Evolutionary conservation across 2,888 invertebrate species (phyloP).

Genomic region (Agrotis puta): DNA sequence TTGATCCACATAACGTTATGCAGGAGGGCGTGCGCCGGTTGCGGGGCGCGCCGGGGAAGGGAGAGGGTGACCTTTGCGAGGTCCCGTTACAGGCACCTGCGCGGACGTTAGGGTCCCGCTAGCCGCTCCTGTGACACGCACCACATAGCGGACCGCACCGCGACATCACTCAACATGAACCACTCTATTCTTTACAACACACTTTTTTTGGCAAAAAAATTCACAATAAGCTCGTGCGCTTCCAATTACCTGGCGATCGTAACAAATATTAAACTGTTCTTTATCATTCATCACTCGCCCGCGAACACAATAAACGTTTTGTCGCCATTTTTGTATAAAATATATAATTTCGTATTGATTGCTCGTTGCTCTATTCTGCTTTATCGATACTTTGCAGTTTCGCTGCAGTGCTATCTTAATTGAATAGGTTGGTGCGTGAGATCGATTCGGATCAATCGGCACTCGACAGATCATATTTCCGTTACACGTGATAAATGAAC

Average conservation of each 20-base stretch:
- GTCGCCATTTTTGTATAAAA: conserved; percentile 25
- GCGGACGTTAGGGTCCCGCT: conserved; percentile 82
- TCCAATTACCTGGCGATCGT: conserved; percentile 35
- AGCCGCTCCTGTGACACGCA: conserved; percentile 47
- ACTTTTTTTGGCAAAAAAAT: conserved; percentile 31
- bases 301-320: conserved; percentile 18
- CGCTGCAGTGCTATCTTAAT: conserved; percentile 37
- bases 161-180: conserved; percentile 22
- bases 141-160: conserved; percentile 11
- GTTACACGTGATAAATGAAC: conserved; percentile 44
- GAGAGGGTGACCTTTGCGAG: conserved; percentile 78
- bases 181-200: conserved; percentile 6
- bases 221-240: conserved; percentile 33
- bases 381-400: conserved; percentile 31
- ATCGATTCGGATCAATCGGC: conserved; percentile 52
- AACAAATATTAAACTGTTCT: conserved; percentile 32
- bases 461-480: conserved; percentile 46
- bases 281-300: conserved; percentile 27
- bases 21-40: conserved; percentile 24
- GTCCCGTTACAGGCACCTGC: conserved; percentile 84
- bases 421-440: conserved; percentile 49
- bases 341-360: conserved; percentile 23
- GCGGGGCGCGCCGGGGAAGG: conserved; percentile 17
- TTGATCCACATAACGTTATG: conserved; percentile 42
- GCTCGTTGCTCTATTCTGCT: not conserved